Evolutionary conservation across 1,140 invertebrate genomes (phyloP).

Genomic region (Macrobrachium nipponense): DNA sequence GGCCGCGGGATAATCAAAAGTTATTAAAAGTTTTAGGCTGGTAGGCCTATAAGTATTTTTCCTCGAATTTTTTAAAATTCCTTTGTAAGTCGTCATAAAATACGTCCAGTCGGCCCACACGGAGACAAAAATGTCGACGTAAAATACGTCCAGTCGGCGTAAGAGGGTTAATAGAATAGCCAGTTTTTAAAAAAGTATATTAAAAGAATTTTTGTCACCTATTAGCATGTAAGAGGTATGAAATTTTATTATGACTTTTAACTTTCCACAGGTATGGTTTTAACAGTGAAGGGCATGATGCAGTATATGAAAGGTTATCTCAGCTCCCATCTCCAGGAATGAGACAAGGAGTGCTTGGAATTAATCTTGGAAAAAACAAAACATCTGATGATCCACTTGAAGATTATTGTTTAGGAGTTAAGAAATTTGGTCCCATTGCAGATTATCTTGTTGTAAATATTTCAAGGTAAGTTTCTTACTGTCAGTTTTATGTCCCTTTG

Average conservation of each 20-base stretch:
- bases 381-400: slow-evolving; percentile 77
- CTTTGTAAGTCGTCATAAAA: too few species aligned
- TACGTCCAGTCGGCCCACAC: too few species aligned
- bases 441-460: slow-evolving; percentile 94
- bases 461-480: slow-evolving; percentile 74
- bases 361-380: slow-evolving; percentile 98
- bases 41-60: too few species aligned
- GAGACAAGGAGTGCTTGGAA: slow-evolving; percentile 74
- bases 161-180: too few species aligned
- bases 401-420: slow-evolving; percentile 87
- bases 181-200: too few species aligned
- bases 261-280: slow-evolving; percentile 82
- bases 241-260: neutral
- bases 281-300: slow-evolving; percentile 92
- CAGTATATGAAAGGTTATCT: slow-evolving; percentile 70
- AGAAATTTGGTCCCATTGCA: slow-evolving; percentile 80
- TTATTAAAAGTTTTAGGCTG: too few species aligned
- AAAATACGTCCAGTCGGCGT: too few species aligned
- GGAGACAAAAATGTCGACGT: too few species aligned
- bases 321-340: slow-evolving; percentile 67
- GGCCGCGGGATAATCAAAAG: too few species aligned
- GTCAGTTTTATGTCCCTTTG: neutral
- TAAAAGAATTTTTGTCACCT: too few species aligned
- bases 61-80: too few species aligned
- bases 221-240: too few species aligned